A percentile compares a stretch with the other conserved stretches of the same genome.
These are phyloP conservation scores for Cephonodes hylas DNA, from an alignment of 2,888 invertebrate genomes.

Conservation along the genomic window DNA sequence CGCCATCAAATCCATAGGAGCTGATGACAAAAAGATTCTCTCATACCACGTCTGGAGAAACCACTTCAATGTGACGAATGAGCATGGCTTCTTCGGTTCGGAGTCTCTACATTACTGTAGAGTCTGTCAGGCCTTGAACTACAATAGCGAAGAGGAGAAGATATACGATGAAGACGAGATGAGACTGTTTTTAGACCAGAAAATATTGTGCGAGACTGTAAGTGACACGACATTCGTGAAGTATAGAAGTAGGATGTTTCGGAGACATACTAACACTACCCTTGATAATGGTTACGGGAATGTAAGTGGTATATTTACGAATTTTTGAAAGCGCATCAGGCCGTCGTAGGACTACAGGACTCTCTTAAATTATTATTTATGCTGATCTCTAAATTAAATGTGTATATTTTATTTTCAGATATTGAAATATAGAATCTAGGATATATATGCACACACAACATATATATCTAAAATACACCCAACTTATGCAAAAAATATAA, in stretches of 20 bases:
- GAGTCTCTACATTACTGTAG: constrained; percentile 83
- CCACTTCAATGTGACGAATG: constrained; percentile 79
- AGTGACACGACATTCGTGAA: neutral
- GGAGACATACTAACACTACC: too few species aligned
- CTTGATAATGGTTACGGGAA: too few species aligned
- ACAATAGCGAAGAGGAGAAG: constrained; percentile 61
- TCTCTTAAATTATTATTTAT: too few species aligned
- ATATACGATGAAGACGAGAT: constrained; percentile 41
- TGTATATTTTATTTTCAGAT: too few species aligned
- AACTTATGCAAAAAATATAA: too few species aligned
- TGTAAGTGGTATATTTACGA: too few species aligned
- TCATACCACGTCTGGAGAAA: constrained; percentile 82
- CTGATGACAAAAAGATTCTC: constrained; percentile 47
- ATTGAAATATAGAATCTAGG: too few species aligned
- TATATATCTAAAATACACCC: too few species aligned
- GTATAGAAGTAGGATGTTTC: neutral
- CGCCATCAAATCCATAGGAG: constrained; percentile 70
- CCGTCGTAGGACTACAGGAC: too few species aligned
- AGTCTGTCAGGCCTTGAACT: constrained; percentile 84
- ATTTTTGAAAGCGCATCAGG: too few species aligned
- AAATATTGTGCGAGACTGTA: neutral
- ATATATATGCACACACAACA: too few species aligned
- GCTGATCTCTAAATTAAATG: too few species aligned
- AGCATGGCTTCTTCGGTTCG: constrained; percentile 86
- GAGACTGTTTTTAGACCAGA: constrained; percentile 39